Percentiles rank a stretch among this genome's conserved stretches.
phyloP scores from a whole-genome alignment of 2,888 invertebrate genomes.

The Pterostichus madidus region DNA sequence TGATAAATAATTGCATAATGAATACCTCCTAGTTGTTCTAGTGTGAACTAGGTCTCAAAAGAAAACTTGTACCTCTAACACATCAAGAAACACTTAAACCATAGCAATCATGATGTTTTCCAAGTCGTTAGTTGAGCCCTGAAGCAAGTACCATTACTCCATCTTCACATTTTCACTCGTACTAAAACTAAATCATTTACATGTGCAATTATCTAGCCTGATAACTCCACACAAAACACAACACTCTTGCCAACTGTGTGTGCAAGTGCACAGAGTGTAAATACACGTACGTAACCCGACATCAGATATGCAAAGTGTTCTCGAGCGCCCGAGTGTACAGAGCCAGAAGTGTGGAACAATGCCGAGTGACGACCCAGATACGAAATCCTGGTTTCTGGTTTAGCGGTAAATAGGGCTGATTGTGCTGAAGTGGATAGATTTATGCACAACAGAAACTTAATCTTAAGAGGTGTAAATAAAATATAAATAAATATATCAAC shows the following conservation, averaged over 20 bases:
- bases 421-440: too few species aligned
- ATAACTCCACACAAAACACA: conserved; percentile 8
- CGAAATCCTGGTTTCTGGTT: too few species aligned
- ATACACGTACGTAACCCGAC: too few species aligned
- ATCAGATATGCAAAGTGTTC: too few species aligned
- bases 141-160: neutral
- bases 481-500: too few species aligned
- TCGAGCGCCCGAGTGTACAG: too few species aligned
- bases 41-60: neutral
- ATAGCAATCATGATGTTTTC: neutral
- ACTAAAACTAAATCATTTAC: neutral
- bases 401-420: too few species aligned
- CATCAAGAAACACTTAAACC: conserved; percentile 3
- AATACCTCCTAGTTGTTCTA: neutral
- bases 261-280: too few species aligned
- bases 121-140: conserved; percentile 5
- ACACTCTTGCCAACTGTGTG: neutral
- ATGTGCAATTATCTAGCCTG: conserved; percentile 4
- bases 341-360: too few species aligned
- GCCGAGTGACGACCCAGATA: too few species aligned
- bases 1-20: neutral
- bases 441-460: too few species aligned
- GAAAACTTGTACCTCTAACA: neutral
- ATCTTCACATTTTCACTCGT: neutral
- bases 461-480: too few species aligned